Percentiles rank a stretch among this genome's conserved stretches.
These are phyloP conservation scores for Danaus chrysippus DNA, from an alignment of 2,888 invertebrate species.

Conservation along the genomic window DNA sequence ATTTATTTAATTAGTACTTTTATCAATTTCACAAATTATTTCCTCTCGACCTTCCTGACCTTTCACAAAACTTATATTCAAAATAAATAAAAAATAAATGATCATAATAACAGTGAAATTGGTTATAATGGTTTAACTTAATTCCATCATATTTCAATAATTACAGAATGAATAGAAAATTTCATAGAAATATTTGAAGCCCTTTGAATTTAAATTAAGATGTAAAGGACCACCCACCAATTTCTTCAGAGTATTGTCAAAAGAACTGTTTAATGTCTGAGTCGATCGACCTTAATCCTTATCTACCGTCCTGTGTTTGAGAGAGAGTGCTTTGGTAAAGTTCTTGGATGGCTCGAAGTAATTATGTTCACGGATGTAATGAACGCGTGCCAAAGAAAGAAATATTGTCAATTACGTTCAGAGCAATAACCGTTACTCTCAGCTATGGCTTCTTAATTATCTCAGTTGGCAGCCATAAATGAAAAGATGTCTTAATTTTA, in stretches of 20 bases:
- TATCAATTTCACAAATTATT: too few species aligned
- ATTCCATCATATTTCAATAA: too few species aligned
- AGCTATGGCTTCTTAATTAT: background rate
- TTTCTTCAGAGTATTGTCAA: background rate
- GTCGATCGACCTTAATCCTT: background rate
- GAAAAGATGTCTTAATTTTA: background rate
- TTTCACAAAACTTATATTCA: too few species aligned
- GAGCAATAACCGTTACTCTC: constrained; percentile 1
- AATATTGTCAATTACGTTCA: constrained; percentile 6
- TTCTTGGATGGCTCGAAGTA: constrained; percentile 2
- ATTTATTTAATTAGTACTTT: too few species aligned
- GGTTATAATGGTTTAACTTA: too few species aligned
- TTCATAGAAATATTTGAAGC: too few species aligned
- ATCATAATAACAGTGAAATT: too few species aligned
- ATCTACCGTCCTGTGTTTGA: background rate
- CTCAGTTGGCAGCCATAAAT: background rate
- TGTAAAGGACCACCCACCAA: too few species aligned
- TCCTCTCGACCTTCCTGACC: too few species aligned
- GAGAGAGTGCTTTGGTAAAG: constrained; percentile 3
- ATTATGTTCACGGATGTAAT: background rate
- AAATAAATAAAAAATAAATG: too few species aligned
- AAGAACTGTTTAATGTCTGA: background rate
- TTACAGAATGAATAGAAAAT: too few species aligned
- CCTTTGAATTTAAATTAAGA: too few species aligned
- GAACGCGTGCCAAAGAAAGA: constrained; percentile 6